Percentiles rank a stretch among this genome's conserved stretches.
Conservation (phyloP, 2,888 invertebrate species). For the Drosophila paranaensis region DNA sequence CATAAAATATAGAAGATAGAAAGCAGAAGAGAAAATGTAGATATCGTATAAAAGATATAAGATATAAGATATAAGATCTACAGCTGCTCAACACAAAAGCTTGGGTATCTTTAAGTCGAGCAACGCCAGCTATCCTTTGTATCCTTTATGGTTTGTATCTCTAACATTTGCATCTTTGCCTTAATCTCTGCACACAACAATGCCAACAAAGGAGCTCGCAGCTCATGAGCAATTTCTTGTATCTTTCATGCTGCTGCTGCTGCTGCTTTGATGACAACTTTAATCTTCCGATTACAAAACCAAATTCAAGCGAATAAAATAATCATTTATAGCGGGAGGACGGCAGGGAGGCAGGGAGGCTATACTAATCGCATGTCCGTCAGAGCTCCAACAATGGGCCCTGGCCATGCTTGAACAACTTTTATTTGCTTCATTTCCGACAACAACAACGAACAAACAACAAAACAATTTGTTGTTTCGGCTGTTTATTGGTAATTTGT, state of each 20-base stretch:
- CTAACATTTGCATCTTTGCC: background rate
- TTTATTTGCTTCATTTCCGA: conserved; percentile 6
- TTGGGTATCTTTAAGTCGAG: background rate
- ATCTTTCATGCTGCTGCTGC: background rate
- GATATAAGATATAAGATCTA: background rate
- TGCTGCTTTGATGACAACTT: conserved; percentile 1
- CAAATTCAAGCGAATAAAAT: conserved; percentile 7
- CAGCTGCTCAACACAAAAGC: background rate
- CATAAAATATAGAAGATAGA: background rate
- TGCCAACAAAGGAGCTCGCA: background rate
- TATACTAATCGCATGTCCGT: background rate
- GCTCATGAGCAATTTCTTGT: background rate
- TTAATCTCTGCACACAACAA: background rate
- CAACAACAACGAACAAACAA: conserved; percentile 5
- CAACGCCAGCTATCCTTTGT: background rate
- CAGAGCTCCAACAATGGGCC: conserved; percentile 11
- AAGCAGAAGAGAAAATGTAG: background rate
- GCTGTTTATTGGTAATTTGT: conserved; percentile 68
- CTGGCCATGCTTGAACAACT: conserved; percentile 27
- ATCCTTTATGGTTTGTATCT: background rate
- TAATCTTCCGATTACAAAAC: conserved; percentile 7
- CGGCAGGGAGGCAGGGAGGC: no score
- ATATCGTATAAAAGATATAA: background rate
- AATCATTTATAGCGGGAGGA: background rate
- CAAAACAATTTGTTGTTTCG: conserved; percentile 32